These are phyloP conservation scores for Hypena proboscidalis DNA, from an alignment of 2,888 invertebrate species.

Conservation along the genomic window DNA sequence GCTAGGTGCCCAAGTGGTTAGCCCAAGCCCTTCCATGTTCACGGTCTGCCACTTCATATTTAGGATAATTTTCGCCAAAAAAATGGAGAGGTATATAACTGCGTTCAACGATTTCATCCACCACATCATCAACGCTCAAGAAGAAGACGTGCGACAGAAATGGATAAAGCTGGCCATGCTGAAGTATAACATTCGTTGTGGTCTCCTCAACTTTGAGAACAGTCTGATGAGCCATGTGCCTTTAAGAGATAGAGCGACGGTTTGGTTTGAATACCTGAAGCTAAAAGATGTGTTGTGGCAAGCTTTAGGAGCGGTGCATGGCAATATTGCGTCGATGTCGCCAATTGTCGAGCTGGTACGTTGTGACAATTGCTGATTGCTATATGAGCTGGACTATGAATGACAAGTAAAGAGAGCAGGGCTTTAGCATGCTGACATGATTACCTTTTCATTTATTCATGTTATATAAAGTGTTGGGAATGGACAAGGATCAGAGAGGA, in stretches of 20 bases:
- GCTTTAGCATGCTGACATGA: no score
- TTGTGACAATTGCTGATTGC: neutral
- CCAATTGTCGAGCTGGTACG: slow-evolving; percentile 20
- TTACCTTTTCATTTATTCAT: neutral
- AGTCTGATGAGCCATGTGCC: slow-evolving; percentile 48
- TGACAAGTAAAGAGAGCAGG: no score
- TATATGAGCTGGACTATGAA: no score
- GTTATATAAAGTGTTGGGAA: neutral
- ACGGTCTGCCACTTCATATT: no score
- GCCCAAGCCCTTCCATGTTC: no score
- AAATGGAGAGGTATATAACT: slow-evolving; percentile 47
- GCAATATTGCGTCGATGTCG: slow-evolving; percentile 46
- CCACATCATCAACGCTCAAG: slow-evolving; percentile 44
- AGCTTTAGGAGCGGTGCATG: slow-evolving; percentile 67
- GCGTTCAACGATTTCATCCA: slow-evolving; percentile 49
- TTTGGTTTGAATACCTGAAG: slow-evolving; percentile 55
- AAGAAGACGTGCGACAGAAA: slow-evolving; percentile 54
- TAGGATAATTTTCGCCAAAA: no score
- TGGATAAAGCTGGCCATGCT: slow-evolving; percentile 67
- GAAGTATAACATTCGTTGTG: slow-evolving; percentile 59
- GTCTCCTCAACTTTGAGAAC: slow-evolving; percentile 57
- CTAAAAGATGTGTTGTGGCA: slow-evolving; percentile 69
- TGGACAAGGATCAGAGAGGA: no score
- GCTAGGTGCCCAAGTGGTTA: no score
- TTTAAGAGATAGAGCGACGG: slow-evolving; percentile 41